Evolutionary conservation across 2,888 invertebrate species (phyloP).

Genomic region (Polyploca ridens): DNA sequence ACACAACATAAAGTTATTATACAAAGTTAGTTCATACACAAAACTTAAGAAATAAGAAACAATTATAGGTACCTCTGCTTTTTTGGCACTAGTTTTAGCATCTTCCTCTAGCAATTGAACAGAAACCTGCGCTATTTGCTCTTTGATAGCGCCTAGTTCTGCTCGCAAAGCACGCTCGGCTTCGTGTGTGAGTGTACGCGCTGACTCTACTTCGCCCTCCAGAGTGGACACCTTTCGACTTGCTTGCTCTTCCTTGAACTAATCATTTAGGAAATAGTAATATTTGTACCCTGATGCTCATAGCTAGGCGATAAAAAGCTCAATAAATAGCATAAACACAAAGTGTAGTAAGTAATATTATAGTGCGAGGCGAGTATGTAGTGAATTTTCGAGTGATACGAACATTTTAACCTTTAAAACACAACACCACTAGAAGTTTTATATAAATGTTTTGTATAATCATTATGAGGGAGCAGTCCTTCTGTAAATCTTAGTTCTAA

Average conservation of each 20-base stretch:
- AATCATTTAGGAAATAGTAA: constrained; percentile 12
- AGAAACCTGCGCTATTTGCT: constrained; percentile 58
- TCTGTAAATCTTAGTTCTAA: too few species aligned
- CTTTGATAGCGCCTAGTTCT: constrained; percentile 60
- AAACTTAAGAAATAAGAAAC: neutral
- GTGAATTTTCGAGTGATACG: too few species aligned
- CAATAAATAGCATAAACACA: neutral
- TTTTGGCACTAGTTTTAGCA: constrained; percentile 38
- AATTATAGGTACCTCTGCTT: constrained; percentile 47
- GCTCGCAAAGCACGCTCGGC: constrained; percentile 64
- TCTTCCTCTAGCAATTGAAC: constrained; percentile 58
- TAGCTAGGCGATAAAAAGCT: too few species aligned
- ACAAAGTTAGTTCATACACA: too few species aligned
- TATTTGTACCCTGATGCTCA: neutral
- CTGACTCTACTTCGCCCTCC: constrained; percentile 57
- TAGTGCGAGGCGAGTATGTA: too few species aligned
- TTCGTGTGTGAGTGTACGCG: constrained; percentile 57
- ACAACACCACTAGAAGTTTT: too few species aligned
- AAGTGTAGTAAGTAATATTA: neutral
- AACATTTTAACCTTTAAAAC: too few species aligned
- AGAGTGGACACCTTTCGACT: constrained; percentile 50
- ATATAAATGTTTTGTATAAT: too few species aligned
- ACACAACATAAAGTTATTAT: too few species aligned
- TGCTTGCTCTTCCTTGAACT: constrained; percentile 73
- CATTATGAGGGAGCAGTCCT: too few species aligned